Base-by-base conservation (phyloP, 2,888 invertebrate species). In the Anorthoa munda region DNA sequence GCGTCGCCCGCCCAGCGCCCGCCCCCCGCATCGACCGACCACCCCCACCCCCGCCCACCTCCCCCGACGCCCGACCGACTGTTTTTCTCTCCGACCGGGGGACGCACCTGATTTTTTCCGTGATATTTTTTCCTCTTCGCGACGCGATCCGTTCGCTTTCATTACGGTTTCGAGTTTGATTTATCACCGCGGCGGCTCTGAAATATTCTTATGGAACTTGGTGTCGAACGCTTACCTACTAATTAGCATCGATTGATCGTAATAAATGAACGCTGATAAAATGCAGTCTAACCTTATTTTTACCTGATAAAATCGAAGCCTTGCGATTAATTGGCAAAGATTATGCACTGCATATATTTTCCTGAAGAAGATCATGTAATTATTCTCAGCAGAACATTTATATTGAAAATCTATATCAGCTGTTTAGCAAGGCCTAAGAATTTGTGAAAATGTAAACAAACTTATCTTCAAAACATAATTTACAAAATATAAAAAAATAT, bases 141-240 rank as follows among this genome's bases (percentile, higher is more conserved):
- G 95, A 95, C 95, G 95, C 95, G 95, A 96, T 96, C 96, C 96
- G 96, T 95, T 96, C 96, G 96, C 96, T 96, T 96, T 96, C 96
- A 96, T 96, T 96, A 96, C 95, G 96, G 95, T 95, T 95, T 96
- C 95, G 94, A 96, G 96, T 96, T 96, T 96, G 96, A 96, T 96
- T 96, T 96, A 96, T 96, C 96, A 95, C 95, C 95, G 93, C 95
- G 91, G 93, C 93, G 92, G 93, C 91, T 93, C 95, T 95, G 94
- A 95, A 95, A 95, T 95, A 95, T 96, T 95, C 95, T 95, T 94
- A 93, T 93, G 93, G 92, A 93, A 94, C 92, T 93, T 92, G 92
- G 93, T 95, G 94, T 95, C 94, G 93, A 95, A 94, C 94, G 94
- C 92, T 95, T 93, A 93, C 94, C 94, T 95, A 92, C 92, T 94